Evolutionary conservation across 2,113 vertebrate species (phyloP).

Genomic region (Peromyscus leucopus): DNA sequence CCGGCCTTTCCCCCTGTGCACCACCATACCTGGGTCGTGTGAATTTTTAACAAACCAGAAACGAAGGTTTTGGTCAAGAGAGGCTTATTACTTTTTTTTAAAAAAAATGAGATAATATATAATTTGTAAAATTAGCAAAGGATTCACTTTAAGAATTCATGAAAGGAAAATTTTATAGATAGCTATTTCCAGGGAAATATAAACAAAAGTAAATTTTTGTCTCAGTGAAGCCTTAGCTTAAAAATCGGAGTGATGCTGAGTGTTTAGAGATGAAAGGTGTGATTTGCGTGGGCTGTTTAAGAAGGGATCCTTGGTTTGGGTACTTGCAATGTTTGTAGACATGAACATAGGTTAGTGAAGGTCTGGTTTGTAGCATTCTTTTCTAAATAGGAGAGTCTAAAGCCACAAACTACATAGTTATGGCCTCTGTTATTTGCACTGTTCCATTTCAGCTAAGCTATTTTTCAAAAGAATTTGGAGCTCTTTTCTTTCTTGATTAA

Average conservation of each 20-base stretch:
- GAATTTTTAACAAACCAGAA: conserved; percentile 21
- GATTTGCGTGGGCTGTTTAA: not conserved
- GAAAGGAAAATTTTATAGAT: conserved; percentile 29
- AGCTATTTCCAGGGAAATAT: not conserved
- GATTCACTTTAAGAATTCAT: conserved; percentile 35
- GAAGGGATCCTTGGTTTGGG: not conserved
- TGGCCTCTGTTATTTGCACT: conserved; percentile 68
- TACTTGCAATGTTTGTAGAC: not conserved
- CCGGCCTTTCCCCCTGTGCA: not conserved
- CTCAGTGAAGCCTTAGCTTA: conserved; percentile 17
- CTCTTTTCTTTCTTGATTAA: conserved; percentile 59
- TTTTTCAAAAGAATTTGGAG: conserved; percentile 66
- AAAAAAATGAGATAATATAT: not conserved
- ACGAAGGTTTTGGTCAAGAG: conserved; percentile 5
- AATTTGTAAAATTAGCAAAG: conserved; percentile 52
- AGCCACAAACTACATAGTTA: conserved; percentile 63
- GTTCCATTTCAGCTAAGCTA: not conserved
- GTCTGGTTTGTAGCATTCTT: conserved; percentile 51
- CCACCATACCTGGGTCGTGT: not conserved
- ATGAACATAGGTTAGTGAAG: not conserved
- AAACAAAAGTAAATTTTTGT: not conserved
- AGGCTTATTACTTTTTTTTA: not conserved
- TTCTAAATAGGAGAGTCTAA: conserved; percentile 69
- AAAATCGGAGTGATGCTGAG: not conserved
- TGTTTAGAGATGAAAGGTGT: not conserved